Conservation (phyloP, 2,888 invertebrate genomes). For the Scrobipalpa costella region DNA sequence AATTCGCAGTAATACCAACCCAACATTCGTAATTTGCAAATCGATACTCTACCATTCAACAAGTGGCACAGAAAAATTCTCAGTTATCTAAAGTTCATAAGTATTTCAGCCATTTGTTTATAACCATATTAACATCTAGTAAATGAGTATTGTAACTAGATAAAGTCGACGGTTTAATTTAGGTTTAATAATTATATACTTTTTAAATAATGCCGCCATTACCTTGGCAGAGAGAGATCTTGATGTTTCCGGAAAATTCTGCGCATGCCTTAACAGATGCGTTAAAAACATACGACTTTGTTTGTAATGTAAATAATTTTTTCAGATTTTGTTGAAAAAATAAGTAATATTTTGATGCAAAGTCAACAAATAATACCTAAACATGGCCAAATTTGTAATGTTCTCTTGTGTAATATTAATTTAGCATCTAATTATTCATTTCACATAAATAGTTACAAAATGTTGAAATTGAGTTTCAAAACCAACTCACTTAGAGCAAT, state of each 20-base stretch:
- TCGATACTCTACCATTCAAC: no score
- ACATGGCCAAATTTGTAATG: no score
- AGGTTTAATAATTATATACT: no score
- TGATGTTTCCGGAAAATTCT: conserved; percentile 51
- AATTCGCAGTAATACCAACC: conserved; percentile 60
- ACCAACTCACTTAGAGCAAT: not conserved
- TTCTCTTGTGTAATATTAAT: no score
- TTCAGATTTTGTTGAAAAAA: no score
- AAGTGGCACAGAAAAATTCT: no score
- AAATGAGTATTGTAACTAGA: not conserved
- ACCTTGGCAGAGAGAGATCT: not conserved
- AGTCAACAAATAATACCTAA: no score
- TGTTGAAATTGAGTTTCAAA: not conserved
- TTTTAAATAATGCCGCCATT: conserved; percentile 32
- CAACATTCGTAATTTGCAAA: conserved; percentile 35
- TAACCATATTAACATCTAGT: not conserved
- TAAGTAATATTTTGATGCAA: no score
- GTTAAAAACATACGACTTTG: conserved; percentile 34
- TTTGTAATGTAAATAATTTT: not conserved
- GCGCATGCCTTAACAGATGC: conserved; percentile 18
- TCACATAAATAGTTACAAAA: not conserved
- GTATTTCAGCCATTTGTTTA: not conserved
- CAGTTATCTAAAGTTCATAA: no score
- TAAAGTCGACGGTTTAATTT: no score
- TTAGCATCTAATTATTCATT: no score